Conservation (phyloP, 1,140 invertebrate species). For the Pseudomyrmex flavicornis region DNA sequence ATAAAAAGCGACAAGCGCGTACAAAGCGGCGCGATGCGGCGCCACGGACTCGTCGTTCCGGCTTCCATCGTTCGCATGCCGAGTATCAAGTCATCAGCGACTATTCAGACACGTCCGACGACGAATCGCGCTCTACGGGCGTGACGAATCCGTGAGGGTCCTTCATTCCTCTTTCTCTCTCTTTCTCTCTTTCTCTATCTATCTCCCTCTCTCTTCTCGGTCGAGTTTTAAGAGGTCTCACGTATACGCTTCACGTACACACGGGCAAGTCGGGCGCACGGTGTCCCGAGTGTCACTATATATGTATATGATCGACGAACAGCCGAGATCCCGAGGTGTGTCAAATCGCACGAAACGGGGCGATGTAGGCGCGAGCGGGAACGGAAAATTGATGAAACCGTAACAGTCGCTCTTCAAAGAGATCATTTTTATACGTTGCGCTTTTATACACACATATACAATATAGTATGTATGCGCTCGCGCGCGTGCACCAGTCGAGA, state of each 20-base stretch:
- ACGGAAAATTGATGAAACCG: slow-evolving; percentile 73
- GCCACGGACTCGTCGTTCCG: slow-evolving; percentile 46
- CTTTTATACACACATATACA: no score
- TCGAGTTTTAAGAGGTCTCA: slow-evolving; percentile 56
- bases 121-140: slow-evolving; percentile 69
- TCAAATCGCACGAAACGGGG: slow-evolving; percentile 51
- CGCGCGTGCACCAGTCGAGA: neutral
- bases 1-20: neutral
- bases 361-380: slow-evolving; percentile 63
- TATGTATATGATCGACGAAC: slow-evolving; percentile 40
- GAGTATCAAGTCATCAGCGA: slow-evolving; percentile 84
- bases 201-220: neutral
- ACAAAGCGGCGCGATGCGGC: slow-evolving; percentile 53
- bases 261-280: slow-evolving; percentile 3
- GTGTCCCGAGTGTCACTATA: slow-evolving; percentile 20
- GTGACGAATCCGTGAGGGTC: slow-evolving; percentile 79
- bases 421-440: slow-evolving; percentile 7
- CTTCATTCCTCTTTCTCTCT: slow-evolving; percentile 50
- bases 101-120: slow-evolving; percentile 77
- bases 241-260: slow-evolving; percentile 1
- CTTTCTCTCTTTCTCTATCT: no score
- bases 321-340: slow-evolving; percentile 47
- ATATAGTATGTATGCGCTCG: neutral
- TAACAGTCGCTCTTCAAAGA: slow-evolving; percentile 39
- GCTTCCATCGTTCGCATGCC: slow-evolving; percentile 57